phyloP scores from a whole-genome alignment of 2,113 vertebrate genomes.

The Crotalus viridis region DNA sequence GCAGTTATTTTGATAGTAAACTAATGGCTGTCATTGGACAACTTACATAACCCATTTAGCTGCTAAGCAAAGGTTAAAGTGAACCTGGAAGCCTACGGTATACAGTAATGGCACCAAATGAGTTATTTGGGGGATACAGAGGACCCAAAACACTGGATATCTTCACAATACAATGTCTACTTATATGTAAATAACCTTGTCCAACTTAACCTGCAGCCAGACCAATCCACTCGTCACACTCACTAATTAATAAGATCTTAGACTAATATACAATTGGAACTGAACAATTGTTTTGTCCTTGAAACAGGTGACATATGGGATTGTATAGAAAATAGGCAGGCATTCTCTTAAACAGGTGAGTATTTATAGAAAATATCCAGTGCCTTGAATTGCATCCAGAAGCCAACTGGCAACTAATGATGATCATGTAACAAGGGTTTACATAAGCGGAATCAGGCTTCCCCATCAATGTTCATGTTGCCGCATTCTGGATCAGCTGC shows the following conservation, averaged over 20 bases:
- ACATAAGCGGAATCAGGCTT: neutral
- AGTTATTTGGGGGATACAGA: neutral
- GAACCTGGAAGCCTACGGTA: neutral
- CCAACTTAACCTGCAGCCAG: neutral
- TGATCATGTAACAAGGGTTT: neutral
- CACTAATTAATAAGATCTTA: neutral
- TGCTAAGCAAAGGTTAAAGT: neutral
- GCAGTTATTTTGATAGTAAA: neutral
- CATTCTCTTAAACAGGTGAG: neutral
- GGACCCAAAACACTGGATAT: neutral
- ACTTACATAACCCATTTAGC: neutral
- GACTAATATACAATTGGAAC: neutral
- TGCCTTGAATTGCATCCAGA: neutral
- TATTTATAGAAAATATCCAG: neutral
- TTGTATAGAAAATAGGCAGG: neutral
- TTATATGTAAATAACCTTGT: neutral
- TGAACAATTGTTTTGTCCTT: neutral
- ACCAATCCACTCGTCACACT: neutral
- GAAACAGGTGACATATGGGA: neutral
- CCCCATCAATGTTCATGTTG: neutral
- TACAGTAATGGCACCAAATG: neutral
- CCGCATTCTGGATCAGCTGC: neutral
- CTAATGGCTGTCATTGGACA: neutral
- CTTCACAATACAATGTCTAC: neutral
- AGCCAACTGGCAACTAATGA: neutral